Evolutionary conservation across 2,113 vertebrate species (phyloP).

Genomic region (Oostethus manadensis): DNA sequence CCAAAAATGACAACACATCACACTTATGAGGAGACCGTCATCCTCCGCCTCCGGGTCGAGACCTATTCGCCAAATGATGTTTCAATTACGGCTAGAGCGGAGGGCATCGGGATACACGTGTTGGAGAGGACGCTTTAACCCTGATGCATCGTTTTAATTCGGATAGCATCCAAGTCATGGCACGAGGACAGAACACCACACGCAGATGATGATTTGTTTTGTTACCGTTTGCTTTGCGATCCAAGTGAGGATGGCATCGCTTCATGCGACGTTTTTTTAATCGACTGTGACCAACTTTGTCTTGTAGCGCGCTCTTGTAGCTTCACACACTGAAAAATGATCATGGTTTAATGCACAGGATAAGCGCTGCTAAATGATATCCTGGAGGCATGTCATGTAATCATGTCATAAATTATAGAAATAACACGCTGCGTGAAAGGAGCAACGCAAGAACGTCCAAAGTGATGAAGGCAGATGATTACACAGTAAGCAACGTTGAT

Average conservation of each 20-base stretch:
- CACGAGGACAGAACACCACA: constrained; percentile 4
- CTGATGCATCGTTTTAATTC: constrained; percentile 16
- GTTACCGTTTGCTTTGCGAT: background rate
- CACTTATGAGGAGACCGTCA: constrained; percentile 16
- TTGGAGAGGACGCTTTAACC: constrained; percentile 12
- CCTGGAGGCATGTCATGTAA: background rate
- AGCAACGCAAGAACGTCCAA: constrained; percentile 9
- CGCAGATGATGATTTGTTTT: background rate
- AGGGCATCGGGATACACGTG: constrained; percentile 11
- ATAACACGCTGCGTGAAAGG: constrained; percentile 20
- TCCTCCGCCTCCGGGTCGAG: constrained; percentile 14
- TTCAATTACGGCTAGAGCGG: constrained; percentile 26
- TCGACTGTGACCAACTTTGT: background rate
- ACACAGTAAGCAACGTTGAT: constrained; percentile 8
- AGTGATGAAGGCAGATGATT: constrained; percentile 13
- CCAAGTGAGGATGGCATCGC: background rate
- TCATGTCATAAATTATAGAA: constrained; percentile 6
- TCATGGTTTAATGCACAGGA: constrained; percentile 4
- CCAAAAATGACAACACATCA: constrained; percentile 13
- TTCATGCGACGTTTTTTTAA: background rate
- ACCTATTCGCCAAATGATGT: constrained; percentile 24
- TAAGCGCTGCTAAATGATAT: constrained; percentile 6
- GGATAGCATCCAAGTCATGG: constrained; percentile 2
- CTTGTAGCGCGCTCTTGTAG: no score
- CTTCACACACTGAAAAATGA: background rate